These are phyloP conservation scores for Lasius platythorax DNA, from an alignment of 2,888 invertebrate genomes.

Conservation along the genomic window DNA sequence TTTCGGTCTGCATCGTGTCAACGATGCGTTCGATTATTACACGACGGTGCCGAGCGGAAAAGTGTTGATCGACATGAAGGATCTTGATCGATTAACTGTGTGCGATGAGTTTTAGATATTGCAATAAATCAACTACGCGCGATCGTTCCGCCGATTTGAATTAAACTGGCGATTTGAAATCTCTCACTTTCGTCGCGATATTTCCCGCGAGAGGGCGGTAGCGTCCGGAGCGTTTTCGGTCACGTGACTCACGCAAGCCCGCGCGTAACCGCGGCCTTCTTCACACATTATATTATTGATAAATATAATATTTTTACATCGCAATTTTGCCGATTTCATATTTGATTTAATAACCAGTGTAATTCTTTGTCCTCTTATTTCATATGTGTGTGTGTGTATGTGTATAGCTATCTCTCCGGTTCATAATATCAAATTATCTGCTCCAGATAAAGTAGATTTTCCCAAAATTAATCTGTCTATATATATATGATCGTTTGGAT, in stretches of 20 bases:
- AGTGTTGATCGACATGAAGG: constrained; percentile 56
- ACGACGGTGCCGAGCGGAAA: constrained; percentile 25
- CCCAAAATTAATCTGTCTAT: background rate
- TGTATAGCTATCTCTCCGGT: background rate
- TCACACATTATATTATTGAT: background rate
- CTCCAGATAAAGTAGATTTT: constrained; percentile 3
- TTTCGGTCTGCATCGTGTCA: constrained; percentile 45
- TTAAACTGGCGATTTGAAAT: background rate
- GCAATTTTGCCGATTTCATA: background rate
- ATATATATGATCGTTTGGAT: too few relatives aligned
- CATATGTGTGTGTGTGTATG: background rate
- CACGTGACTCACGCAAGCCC: background rate
- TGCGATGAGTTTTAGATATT: background rate
- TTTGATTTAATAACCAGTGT: background rate
- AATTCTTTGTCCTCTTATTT: background rate
- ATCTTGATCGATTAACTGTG: constrained; percentile 33
- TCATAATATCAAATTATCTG: background rate
- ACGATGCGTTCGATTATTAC: constrained; percentile 52
- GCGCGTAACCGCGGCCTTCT: background rate
- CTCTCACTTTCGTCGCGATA: background rate
- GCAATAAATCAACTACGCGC: background rate
- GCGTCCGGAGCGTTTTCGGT: background rate
- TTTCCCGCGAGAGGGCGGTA: constrained; percentile 9
- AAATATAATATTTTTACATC: background rate
- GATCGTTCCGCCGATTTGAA: background rate